phyloP scores from a whole-genome alignment of 2,888 invertebrate species.

The Synergus itoensis region DNA sequence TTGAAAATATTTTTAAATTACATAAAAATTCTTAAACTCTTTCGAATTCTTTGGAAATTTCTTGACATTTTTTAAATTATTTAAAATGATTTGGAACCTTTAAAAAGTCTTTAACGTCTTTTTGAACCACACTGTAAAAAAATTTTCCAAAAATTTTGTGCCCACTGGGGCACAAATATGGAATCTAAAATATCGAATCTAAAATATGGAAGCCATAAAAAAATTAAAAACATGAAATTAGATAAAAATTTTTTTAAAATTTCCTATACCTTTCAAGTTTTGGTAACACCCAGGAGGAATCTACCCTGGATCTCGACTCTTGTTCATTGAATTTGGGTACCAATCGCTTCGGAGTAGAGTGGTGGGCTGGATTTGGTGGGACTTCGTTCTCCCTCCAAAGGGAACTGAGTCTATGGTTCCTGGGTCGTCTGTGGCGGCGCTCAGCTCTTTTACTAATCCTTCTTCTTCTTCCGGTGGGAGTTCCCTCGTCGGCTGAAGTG shows the following conservation, averaged over 20 bases:
- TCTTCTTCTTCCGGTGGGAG: slow-evolving; percentile 48
- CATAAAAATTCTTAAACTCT: too few relatives aligned
- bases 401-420: slow-evolving; percentile 52
- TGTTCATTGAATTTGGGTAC: not conserved
- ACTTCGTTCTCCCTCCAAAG: slow-evolving; percentile 57
- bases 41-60: too few relatives aligned
- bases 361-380: slow-evolving; percentile 64
- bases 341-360: slow-evolving; percentile 70
- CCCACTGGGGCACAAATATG: too few relatives aligned
- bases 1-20: too few relatives aligned
- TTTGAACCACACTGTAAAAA: too few relatives aligned
- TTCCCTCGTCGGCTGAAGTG: slow-evolving; percentile 77
- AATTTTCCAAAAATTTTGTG: too few relatives aligned
- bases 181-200: too few relatives aligned
- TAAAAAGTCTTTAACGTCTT: too few relatives aligned
- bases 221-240: not conserved
- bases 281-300: slow-evolving; percentile 46
- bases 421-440: slow-evolving; percentile 47
- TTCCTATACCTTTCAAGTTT: slow-evolving; percentile 47
- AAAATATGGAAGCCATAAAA: not conserved
- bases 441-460: slow-evolving; percentile 44
- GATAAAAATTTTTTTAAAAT: not conserved
- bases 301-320: not conserved
- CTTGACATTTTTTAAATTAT: too few relatives aligned
- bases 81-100: too few relatives aligned